phyloP scores from a whole-genome alignment of 2,797 vertebrate species.

The Esox masquinongy region DNA sequence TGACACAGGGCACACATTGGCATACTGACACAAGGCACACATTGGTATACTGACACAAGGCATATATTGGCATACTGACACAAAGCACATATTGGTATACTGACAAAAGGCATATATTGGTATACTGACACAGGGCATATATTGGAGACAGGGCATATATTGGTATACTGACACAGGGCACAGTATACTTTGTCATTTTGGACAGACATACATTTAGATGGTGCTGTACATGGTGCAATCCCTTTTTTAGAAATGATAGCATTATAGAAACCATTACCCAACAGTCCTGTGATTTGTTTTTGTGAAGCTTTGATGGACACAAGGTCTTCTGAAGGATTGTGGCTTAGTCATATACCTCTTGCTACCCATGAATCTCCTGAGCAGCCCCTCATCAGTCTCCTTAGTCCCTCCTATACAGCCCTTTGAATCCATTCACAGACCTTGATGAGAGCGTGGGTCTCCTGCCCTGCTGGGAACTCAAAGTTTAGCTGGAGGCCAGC shows the following conservation, averaged over 20 bases:
- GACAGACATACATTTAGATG: background rate
- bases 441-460: conserved; percentile 39
- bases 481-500: conserved; percentile 70
- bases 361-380: background rate
- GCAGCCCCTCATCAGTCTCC: conserved; percentile 26
- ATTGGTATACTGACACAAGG: too few relatives aligned
- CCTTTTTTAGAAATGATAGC: background rate
- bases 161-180: background rate
- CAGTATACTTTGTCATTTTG: background rate
- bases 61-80: too few relatives aligned
- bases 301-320: background rate
- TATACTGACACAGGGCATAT: background rate
- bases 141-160: background rate
- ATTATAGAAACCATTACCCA: too few relatives aligned
- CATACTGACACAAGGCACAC: too few relatives aligned
- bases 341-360: background rate
- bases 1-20: too few relatives aligned
- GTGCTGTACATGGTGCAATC: background rate
- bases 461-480: conserved; percentile 63
- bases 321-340: background rate
- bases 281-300: background rate
- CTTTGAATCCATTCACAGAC: conserved; percentile 46
- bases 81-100: background rate
- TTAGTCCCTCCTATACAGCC: conserved; percentile 42
- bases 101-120: background rate